Conservation (phyloP, 2,113 vertebrate genomes). For the Naja naja region DNA sequence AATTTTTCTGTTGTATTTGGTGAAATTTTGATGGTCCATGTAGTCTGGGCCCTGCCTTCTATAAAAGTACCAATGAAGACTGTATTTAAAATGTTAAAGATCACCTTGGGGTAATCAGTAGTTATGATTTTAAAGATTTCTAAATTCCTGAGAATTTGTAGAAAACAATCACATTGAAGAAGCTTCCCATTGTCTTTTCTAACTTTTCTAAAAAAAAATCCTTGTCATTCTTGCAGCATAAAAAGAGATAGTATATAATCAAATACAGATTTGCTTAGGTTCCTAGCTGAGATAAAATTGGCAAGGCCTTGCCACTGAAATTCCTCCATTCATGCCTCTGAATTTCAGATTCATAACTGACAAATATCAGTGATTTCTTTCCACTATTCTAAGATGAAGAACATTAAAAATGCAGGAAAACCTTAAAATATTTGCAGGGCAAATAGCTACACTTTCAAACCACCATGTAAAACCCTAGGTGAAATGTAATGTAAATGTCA, state of each 20-base stretch:
- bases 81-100: background rate
- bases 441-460: background rate
- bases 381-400: background rate
- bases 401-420: background rate
- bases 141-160: background rate
- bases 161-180: background rate
- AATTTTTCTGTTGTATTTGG: background rate
- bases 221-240: background rate
- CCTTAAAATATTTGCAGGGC: background rate
- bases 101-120: background rate
- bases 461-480: background rate
- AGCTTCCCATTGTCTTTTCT: background rate
- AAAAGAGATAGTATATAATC: background rate
- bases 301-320: background rate
- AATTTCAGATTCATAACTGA: background rate
- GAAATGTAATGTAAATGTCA: background rate
- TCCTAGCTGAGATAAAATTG: background rate
- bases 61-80: background rate
- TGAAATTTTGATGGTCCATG: background rate
- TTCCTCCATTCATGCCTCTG: background rate
- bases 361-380: background rate
- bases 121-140: background rate
- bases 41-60: background rate
- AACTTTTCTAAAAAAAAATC: background rate
- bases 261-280: background rate